A percentile compares a stretch with the other conserved stretches of the same genome.
phyloP scores from a whole-genome alignment of 1,140 invertebrate genomes.

The Atta cephalotes region DNA sequence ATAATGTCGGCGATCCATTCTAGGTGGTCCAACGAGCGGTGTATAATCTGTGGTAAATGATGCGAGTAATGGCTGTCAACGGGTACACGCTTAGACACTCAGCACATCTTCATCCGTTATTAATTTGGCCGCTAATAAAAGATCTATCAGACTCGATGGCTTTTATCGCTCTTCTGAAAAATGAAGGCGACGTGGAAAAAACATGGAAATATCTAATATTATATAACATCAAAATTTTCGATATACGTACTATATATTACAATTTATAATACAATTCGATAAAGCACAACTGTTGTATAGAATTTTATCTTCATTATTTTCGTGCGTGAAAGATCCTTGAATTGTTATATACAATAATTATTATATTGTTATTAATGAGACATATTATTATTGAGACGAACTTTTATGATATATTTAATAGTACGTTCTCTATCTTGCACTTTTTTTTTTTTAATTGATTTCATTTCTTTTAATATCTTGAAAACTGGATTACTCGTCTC shows the following conservation, averaged over 20 bases:
- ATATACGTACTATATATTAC: background rate
- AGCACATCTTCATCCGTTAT: constrained; percentile 80
- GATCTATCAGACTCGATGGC: background rate
- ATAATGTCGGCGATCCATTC: constrained; percentile 81
- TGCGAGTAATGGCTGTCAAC: constrained; percentile 77
- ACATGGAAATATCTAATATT: background rate
- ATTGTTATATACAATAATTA: background rate
- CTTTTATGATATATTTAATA: background rate
- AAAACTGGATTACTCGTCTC: background rate
- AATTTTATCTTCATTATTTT: background rate
- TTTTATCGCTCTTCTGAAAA: background rate
- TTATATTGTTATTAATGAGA: background rate
- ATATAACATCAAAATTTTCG: background rate
- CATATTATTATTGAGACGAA: background rate
- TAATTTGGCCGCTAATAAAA: constrained; percentile 67
- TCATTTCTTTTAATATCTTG: background rate
- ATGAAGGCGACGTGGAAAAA: background rate
- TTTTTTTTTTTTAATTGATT: background rate
- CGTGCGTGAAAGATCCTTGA: background rate
- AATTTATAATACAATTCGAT: background rate
- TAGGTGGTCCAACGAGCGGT: constrained; percentile 71
- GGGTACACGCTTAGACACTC: constrained; percentile 57
- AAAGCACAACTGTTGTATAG: background rate
- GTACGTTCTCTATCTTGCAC: background rate
- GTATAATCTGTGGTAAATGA: constrained; percentile 78